A percentile compares a stretch with the other conserved stretches of the same genome.
Conservation (phyloP, 2,797 vertebrate species). For the Cercopithecus hamlyni region DNA sequence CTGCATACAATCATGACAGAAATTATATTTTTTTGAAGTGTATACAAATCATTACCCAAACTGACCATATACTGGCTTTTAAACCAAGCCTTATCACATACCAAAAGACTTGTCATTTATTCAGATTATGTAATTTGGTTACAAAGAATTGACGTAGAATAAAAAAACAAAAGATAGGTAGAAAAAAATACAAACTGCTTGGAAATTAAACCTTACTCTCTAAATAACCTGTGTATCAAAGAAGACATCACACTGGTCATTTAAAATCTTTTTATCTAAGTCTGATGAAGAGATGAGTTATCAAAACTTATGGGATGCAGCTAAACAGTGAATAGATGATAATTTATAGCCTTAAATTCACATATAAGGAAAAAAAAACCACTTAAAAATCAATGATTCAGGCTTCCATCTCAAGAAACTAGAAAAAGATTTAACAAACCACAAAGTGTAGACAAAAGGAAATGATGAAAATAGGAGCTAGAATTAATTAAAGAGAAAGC, state of each 20-base stretch:
- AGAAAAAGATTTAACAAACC: not conserved
- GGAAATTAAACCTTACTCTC: not conserved
- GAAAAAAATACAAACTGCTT: not conserved
- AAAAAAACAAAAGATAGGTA: not conserved
- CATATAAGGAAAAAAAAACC: not conserved
- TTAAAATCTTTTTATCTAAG: not conserved
- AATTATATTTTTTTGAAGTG: not conserved
- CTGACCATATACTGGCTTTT: not conserved
- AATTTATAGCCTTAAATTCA: not conserved
- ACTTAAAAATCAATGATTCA: not conserved
- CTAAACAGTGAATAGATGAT: not conserved
- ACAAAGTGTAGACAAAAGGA: not conserved
- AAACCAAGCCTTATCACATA: not conserved
- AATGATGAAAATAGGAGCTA: not conserved
- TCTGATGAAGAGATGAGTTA: not conserved
- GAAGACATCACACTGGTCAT: not conserved
- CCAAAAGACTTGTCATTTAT: not conserved
- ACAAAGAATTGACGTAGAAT: not conserved
- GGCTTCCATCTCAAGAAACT: not conserved
- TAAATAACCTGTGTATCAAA: not conserved
- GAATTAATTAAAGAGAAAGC: not conserved
- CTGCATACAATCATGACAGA: not conserved
- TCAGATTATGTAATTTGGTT: not conserved
- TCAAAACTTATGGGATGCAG: not conserved
- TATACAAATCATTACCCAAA: not conserved